Percentiles rank a stretch among this genome's conserved stretches.
These are phyloP conservation scores for Melieria crassipennis DNA, from an alignment of 2,888 invertebrate species.

Conservation along the genomic window DNA sequence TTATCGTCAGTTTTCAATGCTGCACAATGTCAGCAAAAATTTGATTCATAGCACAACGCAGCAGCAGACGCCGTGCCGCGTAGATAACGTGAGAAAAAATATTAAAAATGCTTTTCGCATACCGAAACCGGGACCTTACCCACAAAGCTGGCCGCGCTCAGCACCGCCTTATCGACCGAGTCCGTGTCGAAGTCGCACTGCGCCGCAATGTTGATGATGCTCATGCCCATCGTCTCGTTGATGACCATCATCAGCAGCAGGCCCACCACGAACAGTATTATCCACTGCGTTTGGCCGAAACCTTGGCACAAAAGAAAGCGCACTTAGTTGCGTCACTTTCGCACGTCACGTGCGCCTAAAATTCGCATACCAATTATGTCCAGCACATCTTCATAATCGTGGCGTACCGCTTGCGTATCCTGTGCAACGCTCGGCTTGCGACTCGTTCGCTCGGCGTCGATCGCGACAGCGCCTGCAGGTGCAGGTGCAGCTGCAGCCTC, in stretches of 20 bases:
- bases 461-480: too few relatives aligned
- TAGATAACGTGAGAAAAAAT: too few relatives aligned
- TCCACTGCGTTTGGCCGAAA: slow-evolving; percentile 73
- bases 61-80: too few relatives aligned
- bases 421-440: not conserved
- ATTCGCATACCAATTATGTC: slow-evolving; percentile 49
- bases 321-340: not conserved
- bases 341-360: not conserved
- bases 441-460: too few relatives aligned
- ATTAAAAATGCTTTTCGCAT: too few relatives aligned
- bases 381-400: slow-evolving; percentile 55
- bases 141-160: slow-evolving; percentile 74
- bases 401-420: slow-evolving; percentile 9
- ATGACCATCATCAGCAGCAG: slow-evolving; percentile 75
- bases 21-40: too few relatives aligned
- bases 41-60: too few relatives aligned
- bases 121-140: slow-evolving; percentile 65
- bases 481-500: too few relatives aligned
- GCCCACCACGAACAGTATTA: slow-evolving; percentile 71
- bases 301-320: slow-evolving; percentile 65
- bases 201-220: slow-evolving; percentile 75
- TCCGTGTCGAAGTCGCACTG: slow-evolving; percentile 74
- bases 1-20: too few relatives aligned
- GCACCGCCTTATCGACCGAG: slow-evolving; percentile 70
- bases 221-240: slow-evolving; percentile 75